These are phyloP conservation scores for Zaprionus obscuricornis DNA, from an alignment of 2,888 invertebrate genomes.

Conservation along the genomic window DNA sequence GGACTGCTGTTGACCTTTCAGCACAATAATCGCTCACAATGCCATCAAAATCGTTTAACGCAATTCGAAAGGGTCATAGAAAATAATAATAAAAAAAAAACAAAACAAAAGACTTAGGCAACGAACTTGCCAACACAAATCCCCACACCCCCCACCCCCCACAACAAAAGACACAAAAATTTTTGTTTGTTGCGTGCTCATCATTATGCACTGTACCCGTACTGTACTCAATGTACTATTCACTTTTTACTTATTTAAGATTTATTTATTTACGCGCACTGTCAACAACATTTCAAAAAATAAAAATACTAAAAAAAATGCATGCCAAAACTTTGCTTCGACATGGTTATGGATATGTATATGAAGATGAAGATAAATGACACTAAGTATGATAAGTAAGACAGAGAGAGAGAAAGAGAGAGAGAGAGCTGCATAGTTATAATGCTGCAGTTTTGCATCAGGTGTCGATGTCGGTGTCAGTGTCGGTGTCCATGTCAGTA, in stretches of 20 bases:
- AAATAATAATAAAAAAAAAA: too few species aligned
- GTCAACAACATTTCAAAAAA: constrained; percentile 41
- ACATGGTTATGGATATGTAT: constrained; percentile 9
- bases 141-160: constrained; percentile 14
- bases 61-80: constrained; percentile 49
- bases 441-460: constrained; percentile 28
- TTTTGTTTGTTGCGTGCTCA: constrained; percentile 49
- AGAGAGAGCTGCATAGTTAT: too few species aligned
- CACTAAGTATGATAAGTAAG: too few species aligned
- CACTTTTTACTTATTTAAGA: constrained; percentile 41
- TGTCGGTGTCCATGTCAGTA: constrained; percentile 1
- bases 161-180: constrained; percentile 3
- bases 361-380: too few species aligned
- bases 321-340: constrained; percentile 4
- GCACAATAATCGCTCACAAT: constrained; percentile 38
- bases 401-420: too few species aligned
- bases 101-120: constrained; percentile 75
- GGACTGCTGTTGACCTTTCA: constrained; percentile 71
- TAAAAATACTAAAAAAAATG: too few species aligned
- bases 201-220: constrained; percentile 53
- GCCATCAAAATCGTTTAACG: constrained; percentile 44
- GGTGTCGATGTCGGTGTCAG: constrained; percentile 31
- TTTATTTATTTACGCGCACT: constrained; percentile 41
- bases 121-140: constrained; percentile 63
- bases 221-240: too few species aligned